phyloP scores from a whole-genome alignment of 2,113 vertebrate species.

The Nothoprocta pentlandii region DNA sequence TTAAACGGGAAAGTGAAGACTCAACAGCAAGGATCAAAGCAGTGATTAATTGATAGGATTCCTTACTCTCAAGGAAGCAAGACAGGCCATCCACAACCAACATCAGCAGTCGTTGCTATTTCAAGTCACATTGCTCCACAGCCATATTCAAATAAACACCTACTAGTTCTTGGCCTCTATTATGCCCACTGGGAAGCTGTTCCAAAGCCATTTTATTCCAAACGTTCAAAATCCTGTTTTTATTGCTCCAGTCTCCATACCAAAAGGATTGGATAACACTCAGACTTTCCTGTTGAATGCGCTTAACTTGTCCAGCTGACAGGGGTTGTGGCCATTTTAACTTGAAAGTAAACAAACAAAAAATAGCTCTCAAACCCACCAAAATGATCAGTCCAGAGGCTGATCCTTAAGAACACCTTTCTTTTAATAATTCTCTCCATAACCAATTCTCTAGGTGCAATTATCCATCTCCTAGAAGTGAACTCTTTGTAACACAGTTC shows the following conservation, averaged over 20 bases:
- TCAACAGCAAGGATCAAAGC: not conserved
- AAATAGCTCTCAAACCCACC: too few relatives aligned
- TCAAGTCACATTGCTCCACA: not conserved
- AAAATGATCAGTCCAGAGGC: not conserved
- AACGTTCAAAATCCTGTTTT: too few relatives aligned
- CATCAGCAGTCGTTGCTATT: not conserved
- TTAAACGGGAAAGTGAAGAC: not conserved
- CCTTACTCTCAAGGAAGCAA: not conserved
- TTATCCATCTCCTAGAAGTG: not conserved
- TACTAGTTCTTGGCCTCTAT: not conserved
- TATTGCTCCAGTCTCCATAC: not conserved
- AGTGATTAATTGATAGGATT: not conserved
- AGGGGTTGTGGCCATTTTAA: not conserved
- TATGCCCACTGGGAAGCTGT: not conserved
- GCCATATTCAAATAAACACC: not conserved
- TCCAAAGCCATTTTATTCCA: not conserved
- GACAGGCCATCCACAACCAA: not conserved
- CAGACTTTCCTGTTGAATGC: not conserved
- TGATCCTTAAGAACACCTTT: too few relatives aligned
- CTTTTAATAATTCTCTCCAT: not conserved
- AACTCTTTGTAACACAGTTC: not conserved
- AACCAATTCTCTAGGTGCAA: not conserved
- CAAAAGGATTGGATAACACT: not conserved
- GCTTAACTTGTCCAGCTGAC: not conserved
- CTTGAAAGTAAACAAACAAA: not conserved